Base-by-base conservation (phyloP, 2,113 vertebrate species). In the Chaetura pelagica region DNA sequence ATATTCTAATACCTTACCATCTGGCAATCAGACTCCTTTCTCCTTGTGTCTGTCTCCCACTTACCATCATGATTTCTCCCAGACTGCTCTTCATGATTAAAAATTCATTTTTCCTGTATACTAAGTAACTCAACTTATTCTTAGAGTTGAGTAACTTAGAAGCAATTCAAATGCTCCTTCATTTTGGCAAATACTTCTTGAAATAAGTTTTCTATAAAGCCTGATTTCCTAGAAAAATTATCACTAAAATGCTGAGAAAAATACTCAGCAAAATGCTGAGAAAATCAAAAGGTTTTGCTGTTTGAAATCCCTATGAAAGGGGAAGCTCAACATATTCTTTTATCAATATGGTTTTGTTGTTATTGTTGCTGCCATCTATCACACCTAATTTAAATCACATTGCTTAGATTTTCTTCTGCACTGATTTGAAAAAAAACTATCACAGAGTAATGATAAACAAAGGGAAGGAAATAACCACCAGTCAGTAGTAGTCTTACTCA, bases 1-100 rank as follows among this genome's bases (percentile, higher is more conserved):
- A 95, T 72, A 91, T 79, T n/a, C 15, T 93, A 89, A 76, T 89
- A 30, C 4, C 6, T 84, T 85, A 71, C 52, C 63, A 91, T 82
- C 34, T 93, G 51, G 58, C 15, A 79, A 62, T 44, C 73, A 84
- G 38, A 84, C 55, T 91, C 48, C 29, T 17, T 84, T 54, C 49
- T 87, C 67, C 63, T 95, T 79, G 62, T 80, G 54, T 76, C 66
- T 84, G 34, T 89, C 81, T 94, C 35, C 78, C n/a, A 79, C 27
- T 89, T 76, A 94, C 40, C 38, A 61, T 48, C 11, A 62, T 34
- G 32, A 75, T 62, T 62, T 66, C n/a, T 79, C 21, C 61, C 44
- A 75, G 10, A 44, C 7, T 57, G 34, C n/a, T 81, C 35, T 67
- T 82, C 22, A n/a, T 42, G 42, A 61, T 75, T 76, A 89, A 81